phyloP scores from a whole-genome alignment of 2,888 invertebrate species.

The Nomada flava region DNA sequence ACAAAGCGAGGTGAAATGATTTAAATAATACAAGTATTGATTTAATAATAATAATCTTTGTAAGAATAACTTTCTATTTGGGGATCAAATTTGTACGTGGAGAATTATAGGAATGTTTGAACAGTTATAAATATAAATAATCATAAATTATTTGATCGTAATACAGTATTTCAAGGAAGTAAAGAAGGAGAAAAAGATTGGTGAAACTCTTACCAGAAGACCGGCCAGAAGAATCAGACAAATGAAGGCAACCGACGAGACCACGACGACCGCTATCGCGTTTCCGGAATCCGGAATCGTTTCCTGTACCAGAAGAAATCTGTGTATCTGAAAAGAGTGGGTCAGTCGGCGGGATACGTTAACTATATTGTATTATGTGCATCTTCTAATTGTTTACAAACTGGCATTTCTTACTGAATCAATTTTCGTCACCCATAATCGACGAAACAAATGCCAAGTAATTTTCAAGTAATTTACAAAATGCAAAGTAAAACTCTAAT shows the following conservation, averaged over 20 bases:
- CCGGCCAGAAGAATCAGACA: slow-evolving; percentile 91
- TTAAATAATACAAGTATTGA: not conserved
- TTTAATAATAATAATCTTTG: no score
- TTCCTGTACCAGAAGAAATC: slow-evolving; percentile 78
- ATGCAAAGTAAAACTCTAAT: not conserved
- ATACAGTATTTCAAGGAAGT: not conserved
- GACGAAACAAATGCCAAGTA: no score
- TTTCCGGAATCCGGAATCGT: slow-evolving; percentile 77
- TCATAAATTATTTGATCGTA: no score
- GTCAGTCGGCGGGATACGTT: slow-evolving; percentile 53
- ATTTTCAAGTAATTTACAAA: no score
- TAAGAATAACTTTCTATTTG: no score
- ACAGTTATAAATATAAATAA: no score
- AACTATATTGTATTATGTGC: slow-evolving; percentile 43
- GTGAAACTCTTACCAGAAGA: slow-evolving; percentile 87
- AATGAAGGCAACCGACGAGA: slow-evolving; percentile 92
- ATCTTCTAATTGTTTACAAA: not conserved
- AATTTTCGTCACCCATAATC: not conserved
- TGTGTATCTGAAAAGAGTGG: slow-evolving; percentile 77
- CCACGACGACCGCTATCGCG: slow-evolving; percentile 92
- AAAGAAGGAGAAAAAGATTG: not conserved
- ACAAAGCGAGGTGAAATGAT: not conserved
- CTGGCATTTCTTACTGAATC: no score
- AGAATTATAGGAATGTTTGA: no score
- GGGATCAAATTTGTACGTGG: no score